phyloP scores from a whole-genome alignment of 2,888 invertebrate genomes.

The Phasia obesa region DNA sequence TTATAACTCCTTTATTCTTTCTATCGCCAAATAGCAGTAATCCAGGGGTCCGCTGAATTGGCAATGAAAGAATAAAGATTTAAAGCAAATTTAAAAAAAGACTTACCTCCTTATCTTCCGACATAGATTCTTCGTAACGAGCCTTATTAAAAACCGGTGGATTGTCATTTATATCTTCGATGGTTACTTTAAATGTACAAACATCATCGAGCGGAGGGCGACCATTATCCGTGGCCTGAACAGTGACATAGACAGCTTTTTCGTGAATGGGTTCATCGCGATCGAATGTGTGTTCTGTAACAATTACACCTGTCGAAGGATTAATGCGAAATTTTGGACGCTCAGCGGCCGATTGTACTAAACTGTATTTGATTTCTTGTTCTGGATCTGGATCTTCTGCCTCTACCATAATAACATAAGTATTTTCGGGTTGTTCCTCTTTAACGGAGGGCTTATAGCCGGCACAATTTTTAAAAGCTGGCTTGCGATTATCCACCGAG shows the following conservation, averaged over 20 bases:
- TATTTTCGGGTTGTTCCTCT: slow-evolving; percentile 89
- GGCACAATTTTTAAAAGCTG: slow-evolving; percentile 92
- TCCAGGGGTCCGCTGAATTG: slow-evolving; percentile 79
- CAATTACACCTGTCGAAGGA: slow-evolving; percentile 88
- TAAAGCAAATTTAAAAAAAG: background rate
- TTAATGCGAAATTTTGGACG: slow-evolving; percentile 91
- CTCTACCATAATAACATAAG: slow-evolving; percentile 86
- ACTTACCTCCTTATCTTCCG: slow-evolving; percentile 88
- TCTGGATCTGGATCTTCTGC: slow-evolving; percentile 86
- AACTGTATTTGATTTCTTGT: slow-evolving; percentile 91
- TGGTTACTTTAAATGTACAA: slow-evolving; percentile 95
- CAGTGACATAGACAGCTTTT: slow-evolving; percentile 92
- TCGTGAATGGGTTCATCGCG: slow-evolving; percentile 94
- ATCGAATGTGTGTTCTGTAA: slow-evolving; percentile 91
- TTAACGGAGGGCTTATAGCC: slow-evolving; percentile 91
- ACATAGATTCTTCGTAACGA: slow-evolving; percentile 88
- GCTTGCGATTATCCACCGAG: slow-evolving; percentile 90
- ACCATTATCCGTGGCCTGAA: slow-evolving; percentile 96
- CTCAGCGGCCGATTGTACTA: slow-evolving; percentile 89
- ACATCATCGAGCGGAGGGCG: slow-evolving; percentile 94
- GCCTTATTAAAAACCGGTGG: slow-evolving; percentile 83
- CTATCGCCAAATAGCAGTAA: slow-evolving; percentile 77
- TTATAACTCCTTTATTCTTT: slow-evolving; percentile 31
- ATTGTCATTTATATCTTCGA: slow-evolving; percentile 97
- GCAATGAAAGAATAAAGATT: slow-evolving; percentile 49